Base-by-base conservation (phyloP, 2,113 vertebrate species). In the Lynx canadensis region DNA sequence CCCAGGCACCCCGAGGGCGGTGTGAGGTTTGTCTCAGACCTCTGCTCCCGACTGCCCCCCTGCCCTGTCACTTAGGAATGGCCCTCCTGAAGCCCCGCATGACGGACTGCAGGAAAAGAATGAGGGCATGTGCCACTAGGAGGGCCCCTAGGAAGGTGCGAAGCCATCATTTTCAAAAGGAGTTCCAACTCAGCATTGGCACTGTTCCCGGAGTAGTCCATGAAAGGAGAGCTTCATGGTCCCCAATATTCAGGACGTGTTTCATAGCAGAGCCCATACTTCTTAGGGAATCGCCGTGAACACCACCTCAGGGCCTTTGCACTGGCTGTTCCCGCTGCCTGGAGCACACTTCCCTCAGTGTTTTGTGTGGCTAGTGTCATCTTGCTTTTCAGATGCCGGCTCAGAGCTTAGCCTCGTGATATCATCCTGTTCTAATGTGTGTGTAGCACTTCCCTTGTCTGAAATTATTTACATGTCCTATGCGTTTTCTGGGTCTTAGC, bases 321-420 rank as follows among this genome's bases (percentile, higher is more conserved):
- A 4, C 31, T 0, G 16, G 8, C 90, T 19, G 4, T 50, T 4
- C 1, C 27, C 50, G 48, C 13, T 78, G 21, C 74, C 69, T 4
- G 38, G 60, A 84, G 23, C 8, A 0, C 19, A n/a, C 12, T 19
- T 48, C 0, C 31, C 41, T 0, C 12, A 16, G 1, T 33, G 36
- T 71, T n/a, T 85, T 85, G 65, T 31, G 1, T 7, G 89, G 57
- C 41, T 90, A 27, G 52, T 38, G 45, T 60, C 82, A 23, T 38
- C 73, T 60, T 86, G 65, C n/a, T 93, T 0, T 63, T 84, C 66
- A 52, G 63, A 52, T 29, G 50, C 45, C 9, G 9, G 38, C 60
- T 96, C 33, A 38, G 16, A 11, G 31, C 21, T 52, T 73, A 36
- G 25, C 87, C 65, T 6, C 4, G 0, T 27, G 3, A 3, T 38